A percentile compares a stretch with the other conserved stretches of the same genome.
phyloP scores from a whole-genome alignment of 2,113 vertebrate species.

The Myodes glareolus region DNA sequence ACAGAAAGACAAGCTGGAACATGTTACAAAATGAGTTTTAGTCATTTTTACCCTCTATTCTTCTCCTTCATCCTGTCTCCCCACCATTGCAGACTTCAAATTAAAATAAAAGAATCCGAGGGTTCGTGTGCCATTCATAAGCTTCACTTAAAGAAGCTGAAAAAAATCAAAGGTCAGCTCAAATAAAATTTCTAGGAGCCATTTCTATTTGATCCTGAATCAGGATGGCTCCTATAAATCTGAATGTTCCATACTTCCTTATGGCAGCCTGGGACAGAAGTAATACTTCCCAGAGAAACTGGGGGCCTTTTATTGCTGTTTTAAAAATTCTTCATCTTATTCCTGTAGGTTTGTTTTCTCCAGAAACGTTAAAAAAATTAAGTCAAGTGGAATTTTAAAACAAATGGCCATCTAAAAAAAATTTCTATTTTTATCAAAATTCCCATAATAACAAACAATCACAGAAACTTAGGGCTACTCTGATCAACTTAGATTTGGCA shows the following conservation, averaged over 20 bases:
- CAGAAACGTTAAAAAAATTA: background rate
- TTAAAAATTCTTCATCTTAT: background rate
- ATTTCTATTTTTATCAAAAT: constrained; percentile 21
- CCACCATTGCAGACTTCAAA: background rate
- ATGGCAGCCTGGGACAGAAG: background rate
- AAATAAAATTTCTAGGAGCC: background rate
- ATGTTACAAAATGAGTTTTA: background rate
- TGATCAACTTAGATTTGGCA: background rate
- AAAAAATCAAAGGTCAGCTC: background rate
- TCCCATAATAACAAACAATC: background rate
- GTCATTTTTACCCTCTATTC: background rate
- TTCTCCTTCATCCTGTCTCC: background rate
- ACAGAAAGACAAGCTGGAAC: too few species aligned
- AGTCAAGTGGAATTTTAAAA: background rate
- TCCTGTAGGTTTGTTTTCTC: background rate
- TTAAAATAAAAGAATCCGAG: background rate
- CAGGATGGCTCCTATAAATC: background rate
- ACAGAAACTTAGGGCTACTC: background rate
- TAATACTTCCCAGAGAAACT: background rate
- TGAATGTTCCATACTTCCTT: background rate
- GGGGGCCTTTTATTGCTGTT: background rate
- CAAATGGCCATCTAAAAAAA: background rate
- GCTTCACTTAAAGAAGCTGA: background rate
- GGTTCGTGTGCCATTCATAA: background rate
- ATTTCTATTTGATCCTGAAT: too few species aligned